Conservation (phyloP, 2,797 vertebrate genomes). For the Phaenicophaeus curvirostris region DNA sequence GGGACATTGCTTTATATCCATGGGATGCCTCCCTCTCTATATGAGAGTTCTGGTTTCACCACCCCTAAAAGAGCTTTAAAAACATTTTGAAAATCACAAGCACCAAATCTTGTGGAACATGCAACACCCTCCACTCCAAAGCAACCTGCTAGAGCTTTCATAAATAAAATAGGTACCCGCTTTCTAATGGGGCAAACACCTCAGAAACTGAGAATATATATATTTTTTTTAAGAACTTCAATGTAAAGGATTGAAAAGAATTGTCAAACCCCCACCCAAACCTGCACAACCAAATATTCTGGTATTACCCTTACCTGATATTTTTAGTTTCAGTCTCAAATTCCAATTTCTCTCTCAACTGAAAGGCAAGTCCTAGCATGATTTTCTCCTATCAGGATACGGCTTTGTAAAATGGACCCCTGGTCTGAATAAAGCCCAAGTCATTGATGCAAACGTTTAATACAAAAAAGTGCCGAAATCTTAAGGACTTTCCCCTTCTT, state of each 20-base stretch:
- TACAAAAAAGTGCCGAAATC: background rate
- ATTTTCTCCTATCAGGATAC: background rate
- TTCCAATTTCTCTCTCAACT: background rate
- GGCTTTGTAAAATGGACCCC: background rate
- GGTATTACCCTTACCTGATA: background rate
- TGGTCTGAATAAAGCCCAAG: background rate
- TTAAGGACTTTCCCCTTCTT: background rate
- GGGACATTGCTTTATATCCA: background rate
- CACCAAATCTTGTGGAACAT: background rate
- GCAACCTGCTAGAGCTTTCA: background rate
- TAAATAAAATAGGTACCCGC: background rate
- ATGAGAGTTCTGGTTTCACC: background rate
- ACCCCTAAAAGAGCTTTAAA: background rate
- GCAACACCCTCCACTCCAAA: fast-evolving
- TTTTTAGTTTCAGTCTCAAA: background rate
- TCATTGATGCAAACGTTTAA: background rate
- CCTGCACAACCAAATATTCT: background rate
- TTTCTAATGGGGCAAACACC: background rate
- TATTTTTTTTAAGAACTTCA: background rate
- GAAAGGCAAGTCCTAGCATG: background rate
- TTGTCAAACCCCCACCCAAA: background rate
- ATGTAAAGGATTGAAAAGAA: background rate
- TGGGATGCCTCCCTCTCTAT: background rate
- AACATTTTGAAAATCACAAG: background rate
- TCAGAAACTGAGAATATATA: background rate